Conservation (phyloP, 2,797 vertebrate species). For the Hypotaenidia philippensis region DNA sequence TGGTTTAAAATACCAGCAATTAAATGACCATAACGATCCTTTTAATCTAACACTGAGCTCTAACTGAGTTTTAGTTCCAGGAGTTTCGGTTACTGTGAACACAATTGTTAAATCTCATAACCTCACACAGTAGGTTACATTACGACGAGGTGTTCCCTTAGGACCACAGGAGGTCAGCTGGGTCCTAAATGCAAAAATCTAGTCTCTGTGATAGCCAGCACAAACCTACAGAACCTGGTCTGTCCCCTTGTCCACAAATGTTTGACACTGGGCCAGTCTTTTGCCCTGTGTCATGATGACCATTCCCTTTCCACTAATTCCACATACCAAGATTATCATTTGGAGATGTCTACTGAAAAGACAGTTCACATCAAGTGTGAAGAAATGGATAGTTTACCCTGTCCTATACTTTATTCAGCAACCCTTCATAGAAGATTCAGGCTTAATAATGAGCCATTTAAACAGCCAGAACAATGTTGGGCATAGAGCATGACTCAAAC, state of each 20-base stretch:
- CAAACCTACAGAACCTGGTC: background rate
- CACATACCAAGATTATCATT: background rate
- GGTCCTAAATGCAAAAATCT: background rate
- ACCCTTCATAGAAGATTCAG: background rate
- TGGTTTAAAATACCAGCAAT: background rate
- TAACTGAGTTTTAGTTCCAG: background rate
- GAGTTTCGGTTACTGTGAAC: background rate
- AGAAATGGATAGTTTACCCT: background rate
- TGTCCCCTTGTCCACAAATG: background rate
- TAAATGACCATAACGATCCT: background rate
- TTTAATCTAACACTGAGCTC: background rate
- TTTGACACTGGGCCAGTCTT: background rate
- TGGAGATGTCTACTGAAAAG: background rate
- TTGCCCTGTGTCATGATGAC: accelerated
- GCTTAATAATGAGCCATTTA: background rate
- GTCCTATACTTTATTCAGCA: background rate
- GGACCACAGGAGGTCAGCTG: background rate
- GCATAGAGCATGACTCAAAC: background rate
- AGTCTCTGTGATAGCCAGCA: background rate
- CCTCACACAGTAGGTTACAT: background rate
- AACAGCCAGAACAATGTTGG: accelerated
- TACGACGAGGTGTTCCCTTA: background rate
- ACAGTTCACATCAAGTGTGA: background rate
- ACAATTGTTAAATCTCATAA: background rate
- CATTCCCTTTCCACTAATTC: background rate